A percentile compares a stretch with the other conserved stretches of the same genome.
Conservation (phyloP, 2,113 vertebrate species). For the Blennius ocellaris region DNA sequence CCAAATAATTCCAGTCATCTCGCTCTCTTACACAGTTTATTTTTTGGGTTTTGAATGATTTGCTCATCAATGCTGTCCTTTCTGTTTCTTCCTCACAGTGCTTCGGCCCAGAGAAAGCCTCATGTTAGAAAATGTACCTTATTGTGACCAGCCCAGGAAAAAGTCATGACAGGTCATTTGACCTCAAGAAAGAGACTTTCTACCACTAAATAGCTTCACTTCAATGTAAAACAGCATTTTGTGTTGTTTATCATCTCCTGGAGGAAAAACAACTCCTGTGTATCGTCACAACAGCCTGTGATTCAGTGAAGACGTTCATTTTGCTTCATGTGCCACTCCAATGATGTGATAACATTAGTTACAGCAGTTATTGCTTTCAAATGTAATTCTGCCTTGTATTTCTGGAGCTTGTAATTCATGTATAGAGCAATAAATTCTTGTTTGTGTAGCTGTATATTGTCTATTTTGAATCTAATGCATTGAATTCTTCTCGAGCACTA, state of each 20-base stretch:
- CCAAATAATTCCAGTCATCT: neutral
- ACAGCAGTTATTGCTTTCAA: too few species aligned
- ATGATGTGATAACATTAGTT: too few species aligned
- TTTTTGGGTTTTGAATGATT: neutral
- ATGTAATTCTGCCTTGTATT: too few species aligned
- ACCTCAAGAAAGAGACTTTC: conserved; percentile 19
- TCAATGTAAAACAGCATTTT: conserved; percentile 5
- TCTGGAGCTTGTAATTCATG: too few species aligned
- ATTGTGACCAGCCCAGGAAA: conserved; percentile 79
- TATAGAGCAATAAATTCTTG: too few species aligned
- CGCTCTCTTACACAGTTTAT: neutral
- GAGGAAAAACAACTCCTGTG: neutral
- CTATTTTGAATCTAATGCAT: too few species aligned
- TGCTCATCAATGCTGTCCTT: neutral
- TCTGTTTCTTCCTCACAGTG: conserved; percentile 53
- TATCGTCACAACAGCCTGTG: too few species aligned
- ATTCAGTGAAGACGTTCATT: too few species aligned
- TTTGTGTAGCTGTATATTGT: too few species aligned
- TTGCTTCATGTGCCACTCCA: too few species aligned
- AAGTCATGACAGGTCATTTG: conserved; percentile 60
- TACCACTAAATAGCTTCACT: conserved; percentile 13
- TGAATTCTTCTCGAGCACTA: too few species aligned
- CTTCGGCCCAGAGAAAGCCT: conserved; percentile 79
- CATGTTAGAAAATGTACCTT: conserved; percentile 83
- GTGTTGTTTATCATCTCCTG: conserved; percentile 8